phyloP scores from a whole-genome alignment of 2,797 vertebrate species.

The Anabas testudineus region DNA sequence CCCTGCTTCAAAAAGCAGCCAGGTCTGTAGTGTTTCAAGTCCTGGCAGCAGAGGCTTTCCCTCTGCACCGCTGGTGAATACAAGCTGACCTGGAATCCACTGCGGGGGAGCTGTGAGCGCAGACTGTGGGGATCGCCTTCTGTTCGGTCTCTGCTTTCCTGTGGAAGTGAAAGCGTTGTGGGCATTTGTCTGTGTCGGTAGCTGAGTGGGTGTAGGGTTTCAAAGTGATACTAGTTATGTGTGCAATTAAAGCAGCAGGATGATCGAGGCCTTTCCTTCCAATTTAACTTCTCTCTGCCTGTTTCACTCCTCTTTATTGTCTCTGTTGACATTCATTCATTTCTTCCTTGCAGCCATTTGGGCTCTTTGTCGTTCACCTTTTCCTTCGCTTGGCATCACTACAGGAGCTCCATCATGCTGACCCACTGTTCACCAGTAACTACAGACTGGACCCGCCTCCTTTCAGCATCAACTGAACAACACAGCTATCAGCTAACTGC shows the following conservation, averaged over 20 bases:
- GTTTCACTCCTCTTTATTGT: constrained; percentile 10
- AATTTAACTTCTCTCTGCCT: constrained; percentile 3
- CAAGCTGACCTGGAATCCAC: constrained; percentile 68
- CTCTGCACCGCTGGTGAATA: constrained; percentile 50
- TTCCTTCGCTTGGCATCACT: constrained; percentile 17
- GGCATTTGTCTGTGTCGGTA: constrained; percentile 49
- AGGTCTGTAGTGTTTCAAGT: constrained; percentile 52
- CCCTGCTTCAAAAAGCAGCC: constrained; percentile 61
- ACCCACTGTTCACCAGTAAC: constrained; percentile 47
- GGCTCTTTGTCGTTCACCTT: neutral
- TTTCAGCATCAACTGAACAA: constrained; percentile 62
- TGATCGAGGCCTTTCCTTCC: constrained; percentile 25
- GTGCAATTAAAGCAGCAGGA: constrained; percentile 33
- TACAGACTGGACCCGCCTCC: constrained; percentile 36
- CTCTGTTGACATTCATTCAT: neutral
- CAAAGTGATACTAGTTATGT: constrained; percentile 16
- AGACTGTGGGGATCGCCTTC: constrained; percentile 64
- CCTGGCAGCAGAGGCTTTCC: constrained; percentile 62
- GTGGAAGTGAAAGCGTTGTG: constrained; percentile 53
- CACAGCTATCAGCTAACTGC: constrained; percentile 52
- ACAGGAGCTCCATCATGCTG: constrained; percentile 9
- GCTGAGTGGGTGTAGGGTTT: constrained; percentile 44
- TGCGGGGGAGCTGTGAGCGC: constrained; percentile 59
- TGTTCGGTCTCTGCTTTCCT: constrained; percentile 69
- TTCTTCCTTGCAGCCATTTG: constrained; percentile 10